Evolutionary conservation across 2,888 invertebrate genomes (phyloP), one percentile per base, ranked within the genome.

Genomic region (Sarcophaga subvicina): DNA sequence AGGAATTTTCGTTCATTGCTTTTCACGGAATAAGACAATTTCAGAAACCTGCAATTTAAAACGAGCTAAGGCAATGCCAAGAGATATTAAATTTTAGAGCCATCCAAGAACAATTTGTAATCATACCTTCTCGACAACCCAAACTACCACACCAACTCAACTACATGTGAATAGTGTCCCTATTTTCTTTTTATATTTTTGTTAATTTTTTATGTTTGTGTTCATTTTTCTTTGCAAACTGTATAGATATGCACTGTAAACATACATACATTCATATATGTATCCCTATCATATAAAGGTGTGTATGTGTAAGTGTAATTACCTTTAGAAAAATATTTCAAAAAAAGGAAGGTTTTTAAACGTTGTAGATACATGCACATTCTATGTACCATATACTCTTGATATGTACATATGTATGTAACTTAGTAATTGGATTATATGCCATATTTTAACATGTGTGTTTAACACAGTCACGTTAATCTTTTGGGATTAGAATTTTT

Each of bases 371-470:
- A 59, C 11, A 45, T 63, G 20, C 12, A 27, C 49, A 59, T 37
- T 10, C 37, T 54, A 17, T 54, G 37, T 54, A 14, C 14, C 5
- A 14, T 14, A 54, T 54, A 14, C 17, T 14, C 54, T 54, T 54
- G 12, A 12, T 60, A 47, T 20, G 4, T 63, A 25, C 62, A 27
- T 79, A n/a, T 45, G 66, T 75, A 45, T 86, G 69, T 81, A 79
- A 90, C 90, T 90, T 91, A 90, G 90, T 91, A 91, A 91, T 91
- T 91, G 91, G 91, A 91, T 91, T 91, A 91, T 91, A 91, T 90
- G 89, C 88, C 90, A 90, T 90, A 89, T 88, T 88, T 88, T 89
- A 88, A 89, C 89, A 85, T 85, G 88, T 85, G 83, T 88, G 86
- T 90, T 84, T 87, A 82, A 87, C 87, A 87, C 63, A 91, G 91